A percentile compares a stretch with the other conserved stretches of the same genome.
These are phyloP conservation scores for Ictalurus punctatus DNA, from an alignment of 2,113 vertebrate genomes.

Conservation along the genomic window DNA sequence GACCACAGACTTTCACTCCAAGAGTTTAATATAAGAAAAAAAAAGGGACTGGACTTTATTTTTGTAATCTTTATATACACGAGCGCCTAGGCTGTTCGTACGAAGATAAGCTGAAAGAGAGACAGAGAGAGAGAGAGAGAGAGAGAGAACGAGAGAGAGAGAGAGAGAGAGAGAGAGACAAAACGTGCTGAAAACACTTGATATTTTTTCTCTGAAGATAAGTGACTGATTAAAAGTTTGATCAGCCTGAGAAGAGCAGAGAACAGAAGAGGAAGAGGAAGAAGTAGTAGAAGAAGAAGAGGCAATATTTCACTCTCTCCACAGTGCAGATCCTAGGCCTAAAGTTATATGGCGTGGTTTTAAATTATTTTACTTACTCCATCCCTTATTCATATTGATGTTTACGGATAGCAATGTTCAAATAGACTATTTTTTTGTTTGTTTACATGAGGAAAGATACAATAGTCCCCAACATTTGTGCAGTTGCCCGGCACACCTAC, in stretches of 20 bases:
- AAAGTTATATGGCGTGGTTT: conserved; percentile 70
- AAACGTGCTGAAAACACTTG: not conserved
- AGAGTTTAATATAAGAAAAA: conserved; percentile 40
- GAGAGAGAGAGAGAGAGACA: not conserved
- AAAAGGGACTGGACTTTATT: conserved; percentile 56
- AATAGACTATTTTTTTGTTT: conserved; percentile 43
- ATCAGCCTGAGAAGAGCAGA: conserved; percentile 2
- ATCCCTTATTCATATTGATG: conserved; percentile 62
- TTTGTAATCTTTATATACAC: conserved; percentile 31
- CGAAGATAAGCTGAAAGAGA: conserved; percentile 46
- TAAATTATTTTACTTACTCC: conserved; percentile 70
- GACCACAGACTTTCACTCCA: conserved; percentile 67
- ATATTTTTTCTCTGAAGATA: not conserved
- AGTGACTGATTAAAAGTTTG: conserved; percentile 5
- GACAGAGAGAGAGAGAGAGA: conserved; percentile 1
- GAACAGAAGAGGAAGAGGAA: not conserved
- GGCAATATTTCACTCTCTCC: conserved; percentile 50
- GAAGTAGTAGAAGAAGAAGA: not conserved
- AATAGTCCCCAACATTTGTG: conserved; percentile 58
- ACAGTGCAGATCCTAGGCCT: conserved; percentile 56
- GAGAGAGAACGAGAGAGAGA: conserved; percentile 4
- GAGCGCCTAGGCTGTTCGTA: conserved; percentile 61
- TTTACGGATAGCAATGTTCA: conserved; percentile 68
- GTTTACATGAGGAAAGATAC: conserved; percentile 55
- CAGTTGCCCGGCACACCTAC: conserved; percentile 53